Conservation (phyloP, 2,113 vertebrate genomes). For the Hystrix brachyura region DNA sequence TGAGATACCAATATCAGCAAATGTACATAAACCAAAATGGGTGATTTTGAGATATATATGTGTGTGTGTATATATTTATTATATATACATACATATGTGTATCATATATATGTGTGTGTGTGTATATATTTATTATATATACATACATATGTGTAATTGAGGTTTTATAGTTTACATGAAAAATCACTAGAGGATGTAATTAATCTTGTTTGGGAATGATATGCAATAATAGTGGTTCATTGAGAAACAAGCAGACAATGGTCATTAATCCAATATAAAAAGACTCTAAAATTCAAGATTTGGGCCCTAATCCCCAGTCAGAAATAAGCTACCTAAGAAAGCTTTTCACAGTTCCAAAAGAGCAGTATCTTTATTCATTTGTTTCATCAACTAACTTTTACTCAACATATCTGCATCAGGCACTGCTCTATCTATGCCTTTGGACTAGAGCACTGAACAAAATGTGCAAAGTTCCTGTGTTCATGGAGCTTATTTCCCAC, state of each 20-base stretch:
- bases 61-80: too few relatives aligned
- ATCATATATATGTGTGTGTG: background rate
- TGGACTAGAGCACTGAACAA: background rate
- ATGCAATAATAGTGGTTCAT: background rate
- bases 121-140: too few relatives aligned
- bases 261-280: background rate
- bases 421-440: background rate
- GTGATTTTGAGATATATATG: background rate
- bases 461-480: background rate
- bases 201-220: background rate
- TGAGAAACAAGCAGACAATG: background rate
- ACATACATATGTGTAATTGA: too few relatives aligned
- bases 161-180: background rate
- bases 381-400: background rate
- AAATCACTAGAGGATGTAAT: background rate
- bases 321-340: background rate
- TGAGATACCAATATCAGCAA: background rate
- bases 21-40: background rate
- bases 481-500: background rate
- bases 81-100: too few relatives aligned
- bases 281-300: background rate
- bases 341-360: conserved; percentile 6
- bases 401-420: background rate
- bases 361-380: background rate
- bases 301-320: background rate